Evolutionary conservation across 2,888 invertebrate genomes (phyloP).

Genomic region (Girardia tigrina): DNA sequence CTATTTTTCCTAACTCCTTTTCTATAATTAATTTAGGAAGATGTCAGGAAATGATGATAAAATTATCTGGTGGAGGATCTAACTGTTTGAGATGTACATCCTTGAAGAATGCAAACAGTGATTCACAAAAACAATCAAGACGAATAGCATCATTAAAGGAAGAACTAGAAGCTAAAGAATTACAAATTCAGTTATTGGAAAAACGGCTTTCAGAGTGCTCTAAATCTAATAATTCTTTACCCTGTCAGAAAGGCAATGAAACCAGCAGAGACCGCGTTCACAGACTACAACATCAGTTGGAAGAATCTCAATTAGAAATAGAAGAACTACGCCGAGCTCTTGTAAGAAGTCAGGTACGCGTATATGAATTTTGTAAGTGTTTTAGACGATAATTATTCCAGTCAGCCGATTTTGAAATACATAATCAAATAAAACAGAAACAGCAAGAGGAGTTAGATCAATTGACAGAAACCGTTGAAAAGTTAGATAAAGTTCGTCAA

Average conservation of each 20-base stretch:
- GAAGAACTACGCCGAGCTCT: background rate
- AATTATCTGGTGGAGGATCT: background rate
- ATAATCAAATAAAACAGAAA: conserved; percentile 3
- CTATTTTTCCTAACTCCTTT: too few relatives aligned
- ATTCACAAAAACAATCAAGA: conserved; percentile 23
- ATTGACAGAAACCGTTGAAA: conserved; percentile 7
- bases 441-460: conserved; percentile 14
- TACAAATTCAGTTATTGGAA: background rate
- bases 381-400: too few relatives aligned
- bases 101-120: background rate
- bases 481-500: conserved; percentile 1
- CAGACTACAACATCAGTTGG: background rate
- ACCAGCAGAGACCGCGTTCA: background rate
- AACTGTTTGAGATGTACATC: background rate
- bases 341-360: background rate
- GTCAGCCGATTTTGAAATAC: background rate
- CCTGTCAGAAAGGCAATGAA: background rate
- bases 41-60: conserved; percentile 10
- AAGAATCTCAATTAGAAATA: conserved; percentile 13
- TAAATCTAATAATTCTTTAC: background rate
- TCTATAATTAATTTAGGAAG: too few relatives aligned
- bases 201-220: background rate
- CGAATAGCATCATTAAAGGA: conserved; percentile 18
- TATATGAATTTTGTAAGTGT: background rate
- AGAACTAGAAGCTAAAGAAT: conserved; percentile 1